Evolutionary conservation across 1,140 invertebrate genomes (phyloP), one percentile per base, ranked within the genome.

Genomic region (Drosophila truncata): DNA sequence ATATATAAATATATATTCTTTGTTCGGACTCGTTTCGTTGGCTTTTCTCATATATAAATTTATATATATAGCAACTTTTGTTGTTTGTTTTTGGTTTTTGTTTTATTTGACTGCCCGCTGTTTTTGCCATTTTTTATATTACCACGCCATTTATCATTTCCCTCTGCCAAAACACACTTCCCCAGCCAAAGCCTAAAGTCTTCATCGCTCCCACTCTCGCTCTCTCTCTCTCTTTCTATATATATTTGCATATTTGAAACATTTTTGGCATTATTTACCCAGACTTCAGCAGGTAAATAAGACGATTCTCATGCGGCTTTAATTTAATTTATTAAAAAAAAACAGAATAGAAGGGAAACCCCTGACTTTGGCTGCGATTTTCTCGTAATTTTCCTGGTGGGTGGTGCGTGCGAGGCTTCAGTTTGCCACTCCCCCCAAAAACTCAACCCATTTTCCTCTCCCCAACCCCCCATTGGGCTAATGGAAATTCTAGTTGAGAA

Each of bases 91-190:
- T 55, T 67, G 54, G 50, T 54, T 78, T 65, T 79, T 84, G 65
- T 74, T 77, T 80, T 80, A 64, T 82, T 76, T 58, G 84, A 72
- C 85, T 78, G 63, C 85, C 85, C 82, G 85, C 86, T 90, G 85
- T 77, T 91, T 88, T 90, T 60, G 74, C 81, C 85, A 90, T 90
- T 90, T 82, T 90, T 90, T 90, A 90, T 90, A 91, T 90, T 90
- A 91, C 86, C 85, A 90, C 85, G 86, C 86, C 86, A 90, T 90
- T 90, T 91, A 90, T 90, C 85, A 90, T 90, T 90, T 90, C 85
- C 81, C 44, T 67, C 66, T 81, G 80, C 77, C 84, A 87, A 88
- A 87, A 86, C 82, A 74, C 67, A 65, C 69, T 78, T 64, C 57
- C 44, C 42, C 25, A 58, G 52, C 61, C 39, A 60, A 66, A 35